These are phyloP conservation scores for Decapterus maruadsi DNA, from an alignment of 2,797 vertebrate genomes.

Conservation along the genomic window DNA sequence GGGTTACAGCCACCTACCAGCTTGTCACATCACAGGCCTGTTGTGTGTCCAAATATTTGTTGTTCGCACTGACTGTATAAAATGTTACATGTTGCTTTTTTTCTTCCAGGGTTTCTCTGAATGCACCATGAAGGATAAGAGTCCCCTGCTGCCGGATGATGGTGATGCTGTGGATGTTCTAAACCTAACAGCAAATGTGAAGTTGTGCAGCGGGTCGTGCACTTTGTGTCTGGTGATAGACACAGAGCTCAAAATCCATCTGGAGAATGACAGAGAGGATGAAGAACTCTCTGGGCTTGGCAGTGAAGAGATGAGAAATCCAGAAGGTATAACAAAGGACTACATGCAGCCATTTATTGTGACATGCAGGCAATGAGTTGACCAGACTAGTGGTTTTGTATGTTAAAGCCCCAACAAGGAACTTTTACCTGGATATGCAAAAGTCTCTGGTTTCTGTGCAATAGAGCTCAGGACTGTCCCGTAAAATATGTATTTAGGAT, in stretches of 20 bases:
- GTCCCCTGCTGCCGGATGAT: no score
- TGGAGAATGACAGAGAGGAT: conserved; percentile 34
- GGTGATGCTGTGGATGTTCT: conserved; percentile 35
- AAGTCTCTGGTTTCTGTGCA: no score
- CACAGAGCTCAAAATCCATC: conserved; percentile 65
- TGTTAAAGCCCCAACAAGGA: not conserved
- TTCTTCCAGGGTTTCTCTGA: conserved; percentile 68
- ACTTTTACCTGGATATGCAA: no score
- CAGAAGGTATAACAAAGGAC: conserved; percentile 49
- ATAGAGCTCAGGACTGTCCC: no score
- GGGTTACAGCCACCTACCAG: conserved; percentile 3
- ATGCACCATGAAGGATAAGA: conserved; percentile 65
- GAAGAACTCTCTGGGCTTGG: conserved; percentile 45
- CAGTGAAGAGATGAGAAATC: conserved; percentile 6
- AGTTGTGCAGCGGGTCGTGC: conserved; percentile 82
- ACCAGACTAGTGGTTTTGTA: not conserved
- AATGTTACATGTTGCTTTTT: not conserved
- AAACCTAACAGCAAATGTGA: conserved; percentile 74
- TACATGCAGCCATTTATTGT: not conserved
- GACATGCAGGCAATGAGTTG: not conserved
- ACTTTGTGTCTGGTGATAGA: conserved; percentile 85
- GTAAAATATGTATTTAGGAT: no score
- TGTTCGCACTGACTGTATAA: not conserved
- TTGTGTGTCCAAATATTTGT: conserved; percentile 27
- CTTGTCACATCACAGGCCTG: not conserved